Conservation (phyloP, 30 jellyfish, hydroid and myxozoan species). For the Aurelia aurita region DNA sequence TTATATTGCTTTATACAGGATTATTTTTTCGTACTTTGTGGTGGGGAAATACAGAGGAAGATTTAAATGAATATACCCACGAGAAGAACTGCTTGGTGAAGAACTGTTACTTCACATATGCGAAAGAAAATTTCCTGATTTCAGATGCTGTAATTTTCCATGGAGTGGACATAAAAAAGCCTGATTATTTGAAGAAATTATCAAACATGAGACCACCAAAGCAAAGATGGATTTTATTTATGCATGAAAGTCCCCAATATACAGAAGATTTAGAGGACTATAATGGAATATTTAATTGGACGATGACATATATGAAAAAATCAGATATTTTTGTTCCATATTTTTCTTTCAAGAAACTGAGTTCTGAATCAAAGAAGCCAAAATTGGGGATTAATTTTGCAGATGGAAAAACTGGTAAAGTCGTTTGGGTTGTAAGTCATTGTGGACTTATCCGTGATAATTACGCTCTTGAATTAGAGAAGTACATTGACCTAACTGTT, state of each 20-base stretch:
- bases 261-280: constrained; percentile 55
- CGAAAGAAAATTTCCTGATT: constrained; percentile 41
- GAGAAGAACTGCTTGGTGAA: constrained; percentile 63
- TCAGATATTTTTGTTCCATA: constrained; percentile 92
- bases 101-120: constrained; percentile 85
- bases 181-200: constrained; percentile 59
- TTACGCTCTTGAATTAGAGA: constrained; percentile 85
- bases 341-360: constrained; percentile 47
- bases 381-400: constrained; percentile 66
- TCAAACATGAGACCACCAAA: constrained; percentile 49
- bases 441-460: constrained; percentile 92
- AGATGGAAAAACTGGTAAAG: constrained; percentile 71
- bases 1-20: constrained; percentile 80
- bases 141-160: constrained; percentile 96
- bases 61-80: constrained; percentile 66
- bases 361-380: constrained; percentile 14
- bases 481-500: constrained; percentile 82
- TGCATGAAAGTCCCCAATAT: constrained; percentile 94
- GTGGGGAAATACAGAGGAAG: constrained; percentile 65
- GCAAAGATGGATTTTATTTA: constrained; percentile 92
- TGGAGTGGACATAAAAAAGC: constrained; percentile 88
- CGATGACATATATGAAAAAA: constrained; percentile 90
- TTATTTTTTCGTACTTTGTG: constrained; percentile 81
- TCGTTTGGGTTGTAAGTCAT: constrained; percentile 92
- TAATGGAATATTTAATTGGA: constrained; percentile 91